Evolutionary conservation across 2,888 invertebrate species (phyloP).

Genomic region (Heliconius charithonia): DNA sequence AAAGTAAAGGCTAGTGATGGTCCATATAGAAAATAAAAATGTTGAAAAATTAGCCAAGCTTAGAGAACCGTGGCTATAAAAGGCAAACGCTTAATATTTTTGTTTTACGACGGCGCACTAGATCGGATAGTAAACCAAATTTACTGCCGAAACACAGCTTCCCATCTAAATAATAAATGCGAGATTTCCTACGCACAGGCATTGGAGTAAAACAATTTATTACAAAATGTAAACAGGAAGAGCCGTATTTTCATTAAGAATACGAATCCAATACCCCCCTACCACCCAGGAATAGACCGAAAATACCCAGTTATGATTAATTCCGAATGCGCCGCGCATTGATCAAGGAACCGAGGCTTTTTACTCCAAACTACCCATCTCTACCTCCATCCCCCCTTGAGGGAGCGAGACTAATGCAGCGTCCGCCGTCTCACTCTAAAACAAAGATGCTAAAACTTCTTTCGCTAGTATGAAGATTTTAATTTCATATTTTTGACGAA

Average conservation of each 20-base stretch:
- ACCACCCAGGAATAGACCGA: constrained; percentile 76
- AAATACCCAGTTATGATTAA: constrained; percentile 84
- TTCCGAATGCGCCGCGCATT: constrained; percentile 83
- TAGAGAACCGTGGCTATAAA: constrained; percentile 28
- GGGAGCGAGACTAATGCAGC: constrained; percentile 81
- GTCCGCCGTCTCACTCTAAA: constrained; percentile 81
- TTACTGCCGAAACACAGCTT: constrained; percentile 38
- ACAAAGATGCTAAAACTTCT: constrained; percentile 85
- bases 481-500: constrained; percentile 84
- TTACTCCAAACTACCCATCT: constrained; percentile 83
- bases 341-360: constrained; percentile 82
- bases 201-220: constrained; percentile 82
- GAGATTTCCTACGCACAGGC: constrained; percentile 47
- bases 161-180: constrained; percentile 49
- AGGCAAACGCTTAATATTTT: constrained; percentile 37
- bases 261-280: constrained; percentile 75
- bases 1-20: no score
- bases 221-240: constrained; percentile 84
- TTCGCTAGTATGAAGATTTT: constrained; percentile 84
- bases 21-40: constrained; percentile 27
- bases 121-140: constrained; percentile 45
- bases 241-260: constrained; percentile 83
- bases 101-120: constrained; percentile 42
- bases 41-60: constrained; percentile 32
- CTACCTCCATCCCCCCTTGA: constrained; percentile 59